Evolutionary conservation across 2,113 vertebrate genomes (phyloP), one percentile per base, ranked within the genome.

Genomic region (Elgaria multicarinata): DNA sequence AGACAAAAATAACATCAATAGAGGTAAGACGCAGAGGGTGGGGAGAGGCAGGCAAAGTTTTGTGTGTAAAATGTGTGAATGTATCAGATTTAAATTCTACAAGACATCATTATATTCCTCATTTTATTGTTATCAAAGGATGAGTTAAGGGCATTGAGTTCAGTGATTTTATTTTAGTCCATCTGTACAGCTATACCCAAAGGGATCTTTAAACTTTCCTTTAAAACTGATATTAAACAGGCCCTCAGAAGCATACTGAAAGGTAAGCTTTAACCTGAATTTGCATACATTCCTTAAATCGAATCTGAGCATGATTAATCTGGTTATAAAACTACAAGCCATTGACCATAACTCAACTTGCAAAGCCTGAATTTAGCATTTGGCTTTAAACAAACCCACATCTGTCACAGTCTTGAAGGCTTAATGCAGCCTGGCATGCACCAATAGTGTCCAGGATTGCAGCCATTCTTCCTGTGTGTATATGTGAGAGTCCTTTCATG

Each of bases 151-250:
- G 36, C 90, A 95, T 89, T 58, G 36, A 92, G 89, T 90, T 87
- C 84, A 93, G 69, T 90, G 36, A 82, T 85, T 95, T 94, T 90
- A 12, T 91, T 93, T 92, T 90, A 92, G 92, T 89, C 77, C 50
- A n/a, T 90, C 44, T 86, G 44, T 91, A 90, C 86, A 31, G 62
- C 90, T 93, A 91, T 88, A 89, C 87, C 78, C 58, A 93, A 94
- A 94, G 72, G 83, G 44, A 93, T 93, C 92, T 92, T 95, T 94
- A 91, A 95, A 92, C 88, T 95, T 90, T 94, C 42, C 92, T 81
- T 91, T 91, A 90, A 94, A 95, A 77, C 79, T 55, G 74, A 69
- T 88, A 83, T 93, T 93, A 88, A 90, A 90, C 87, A 36, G 91
- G 36, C 0, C 22, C 84, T 28, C 67, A 88, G 4, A 93, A 92